phyloP scores from a whole-genome alignment of 2,113 vertebrate genomes.

The Burhinus bistriatus region DNA sequence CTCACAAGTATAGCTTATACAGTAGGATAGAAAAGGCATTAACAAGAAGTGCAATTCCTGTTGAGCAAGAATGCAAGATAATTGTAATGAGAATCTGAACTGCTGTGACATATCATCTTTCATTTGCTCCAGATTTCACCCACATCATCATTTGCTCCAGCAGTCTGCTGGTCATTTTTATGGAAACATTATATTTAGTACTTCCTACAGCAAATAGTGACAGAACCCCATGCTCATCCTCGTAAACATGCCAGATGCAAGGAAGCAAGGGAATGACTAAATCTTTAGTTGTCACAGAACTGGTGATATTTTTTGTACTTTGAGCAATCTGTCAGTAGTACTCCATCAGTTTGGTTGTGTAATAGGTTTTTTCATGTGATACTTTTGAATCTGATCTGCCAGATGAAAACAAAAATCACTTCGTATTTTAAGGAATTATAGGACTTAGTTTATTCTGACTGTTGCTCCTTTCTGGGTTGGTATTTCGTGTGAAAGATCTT shows the following conservation, averaged over 20 bases:
- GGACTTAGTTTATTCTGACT: conserved; percentile 38
- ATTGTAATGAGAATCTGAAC: conserved; percentile 37
- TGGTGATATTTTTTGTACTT: conserved; percentile 40
- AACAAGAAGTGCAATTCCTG: conserved; percentile 72
- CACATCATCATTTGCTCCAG: conserved; percentile 20
- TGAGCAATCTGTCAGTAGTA: conserved; percentile 26
- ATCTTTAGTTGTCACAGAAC: conserved; percentile 45
- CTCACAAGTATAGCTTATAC: conserved; percentile 66
- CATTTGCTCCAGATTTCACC: conserved; percentile 25
- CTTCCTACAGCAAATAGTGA: conserved; percentile 46
- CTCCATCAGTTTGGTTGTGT: conserved; percentile 43
- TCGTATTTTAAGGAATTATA: conserved; percentile 33
- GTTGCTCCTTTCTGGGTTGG: conserved; percentile 18
- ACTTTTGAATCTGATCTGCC: conserved; percentile 30
- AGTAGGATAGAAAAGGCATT: conserved; percentile 70
- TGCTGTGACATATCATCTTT: conserved; percentile 47
- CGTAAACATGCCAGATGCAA: conserved; percentile 48
- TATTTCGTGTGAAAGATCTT: conserved; percentile 55
- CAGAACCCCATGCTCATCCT: background rate
- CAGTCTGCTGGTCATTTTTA: conserved; percentile 36
- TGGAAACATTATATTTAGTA: conserved; percentile 1
- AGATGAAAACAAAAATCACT: conserved; percentile 40
- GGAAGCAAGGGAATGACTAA: conserved; percentile 48
- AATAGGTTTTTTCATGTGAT: conserved; percentile 27
- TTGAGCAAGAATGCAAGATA: conserved; percentile 65